Conservation (phyloP, 2,113 vertebrate genomes). For the Xenus cinereus region DNA sequence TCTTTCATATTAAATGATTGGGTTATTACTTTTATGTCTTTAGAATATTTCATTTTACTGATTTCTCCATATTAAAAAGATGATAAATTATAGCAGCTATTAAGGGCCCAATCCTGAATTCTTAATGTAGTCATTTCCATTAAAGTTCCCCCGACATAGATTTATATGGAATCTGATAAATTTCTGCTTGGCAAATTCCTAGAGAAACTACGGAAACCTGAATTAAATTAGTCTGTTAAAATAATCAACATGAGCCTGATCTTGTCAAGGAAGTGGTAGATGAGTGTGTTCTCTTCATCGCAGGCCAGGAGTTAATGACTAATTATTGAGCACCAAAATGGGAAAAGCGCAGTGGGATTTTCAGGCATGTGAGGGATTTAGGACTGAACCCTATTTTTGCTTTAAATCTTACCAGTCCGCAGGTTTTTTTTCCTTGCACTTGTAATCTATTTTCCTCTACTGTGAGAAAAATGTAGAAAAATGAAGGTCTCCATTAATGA, state of each 20-base stretch:
- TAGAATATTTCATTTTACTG: slow-evolving; percentile 48
- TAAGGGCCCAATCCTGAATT: slow-evolving; percentile 61
- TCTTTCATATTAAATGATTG: slow-evolving; percentile 60
- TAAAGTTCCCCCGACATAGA: slow-evolving; percentile 36
- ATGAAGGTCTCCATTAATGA: background rate
- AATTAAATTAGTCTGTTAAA: slow-evolving; percentile 54
- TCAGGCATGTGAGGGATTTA: background rate
- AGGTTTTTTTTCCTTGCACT: background rate
- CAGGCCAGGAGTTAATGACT: slow-evolving; percentile 32
- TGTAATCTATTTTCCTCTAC: background rate
- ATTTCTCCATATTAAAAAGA: slow-evolving; percentile 54
- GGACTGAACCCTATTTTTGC: background rate
- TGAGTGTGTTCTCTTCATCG: background rate
- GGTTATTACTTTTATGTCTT: slow-evolving; percentile 59
- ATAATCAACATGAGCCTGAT: slow-evolving; percentile 1
- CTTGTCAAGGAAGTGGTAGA: background rate
- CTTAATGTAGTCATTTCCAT: slow-evolving; percentile 57
- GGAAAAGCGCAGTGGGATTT: slow-evolving; percentile 20
- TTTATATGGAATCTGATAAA: slow-evolving; percentile 65
- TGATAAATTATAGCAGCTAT: slow-evolving; percentile 52
- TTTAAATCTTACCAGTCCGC: background rate
- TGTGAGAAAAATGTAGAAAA: background rate
- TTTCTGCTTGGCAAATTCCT: slow-evolving; percentile 49
- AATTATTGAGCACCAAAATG: slow-evolving; percentile 31
- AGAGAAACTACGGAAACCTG: slow-evolving; percentile 49